These are phyloP conservation scores for Stomorhina lunata DNA, from an alignment of 2,888 invertebrate species.

Conservation along the genomic window DNA sequence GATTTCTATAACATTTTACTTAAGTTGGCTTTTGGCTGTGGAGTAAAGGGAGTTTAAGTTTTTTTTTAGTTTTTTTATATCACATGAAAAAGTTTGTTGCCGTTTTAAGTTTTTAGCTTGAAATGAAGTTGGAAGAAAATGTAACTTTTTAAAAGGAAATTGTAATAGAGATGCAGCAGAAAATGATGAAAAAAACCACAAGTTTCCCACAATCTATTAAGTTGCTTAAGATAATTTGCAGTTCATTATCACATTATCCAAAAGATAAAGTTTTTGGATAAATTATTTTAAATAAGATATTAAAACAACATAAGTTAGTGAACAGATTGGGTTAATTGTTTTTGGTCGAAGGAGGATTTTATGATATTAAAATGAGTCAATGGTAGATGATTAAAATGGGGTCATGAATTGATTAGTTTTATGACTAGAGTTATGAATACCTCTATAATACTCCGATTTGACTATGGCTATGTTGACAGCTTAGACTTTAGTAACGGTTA, in stretches of 20 bases:
- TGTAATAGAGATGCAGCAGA: neutral
- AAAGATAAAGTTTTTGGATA: conserved; percentile 22
- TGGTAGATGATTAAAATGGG: too few species aligned
- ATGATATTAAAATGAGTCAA: too few species aligned
- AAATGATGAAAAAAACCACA: neutral
- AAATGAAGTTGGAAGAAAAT: neutral
- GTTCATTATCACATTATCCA: conserved; percentile 52
- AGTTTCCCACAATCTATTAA: conserved; percentile 54
- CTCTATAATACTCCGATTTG: too few species aligned
- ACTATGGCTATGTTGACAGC: too few species aligned
- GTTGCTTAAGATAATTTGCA: conserved; percentile 48
- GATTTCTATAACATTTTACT: conserved; percentile 44
- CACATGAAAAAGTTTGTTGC: neutral
- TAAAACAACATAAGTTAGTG: too few species aligned
- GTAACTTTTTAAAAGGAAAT: neutral
- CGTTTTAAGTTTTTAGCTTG: neutral
- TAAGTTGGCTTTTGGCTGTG: conserved; percentile 14
- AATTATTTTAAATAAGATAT: conserved; percentile 21
- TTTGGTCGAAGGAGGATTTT: too few species aligned
- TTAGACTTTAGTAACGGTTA: too few species aligned
- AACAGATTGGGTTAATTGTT: too few species aligned
- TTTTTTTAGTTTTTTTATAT: neutral
- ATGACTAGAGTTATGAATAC: too few species aligned
- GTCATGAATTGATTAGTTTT: too few species aligned
- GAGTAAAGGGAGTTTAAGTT: neutral